Evolutionary conservation across 2,113 vertebrate species (phyloP).

Genomic region (Oostethus manadensis): DNA sequence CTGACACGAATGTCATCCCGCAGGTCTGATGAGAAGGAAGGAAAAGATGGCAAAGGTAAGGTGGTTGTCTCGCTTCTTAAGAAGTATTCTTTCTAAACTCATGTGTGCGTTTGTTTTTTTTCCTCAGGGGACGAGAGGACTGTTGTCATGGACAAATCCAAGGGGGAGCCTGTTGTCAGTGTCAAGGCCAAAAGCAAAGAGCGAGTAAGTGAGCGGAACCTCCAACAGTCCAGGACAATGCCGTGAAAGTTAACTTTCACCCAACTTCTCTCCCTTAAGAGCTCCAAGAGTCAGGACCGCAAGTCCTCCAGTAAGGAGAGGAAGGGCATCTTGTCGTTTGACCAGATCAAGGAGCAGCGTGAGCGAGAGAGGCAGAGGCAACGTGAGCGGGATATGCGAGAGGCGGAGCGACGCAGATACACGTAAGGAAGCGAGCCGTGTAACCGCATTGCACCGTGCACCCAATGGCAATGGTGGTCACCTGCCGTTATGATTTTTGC

Average conservation of each 20-base stretch:
- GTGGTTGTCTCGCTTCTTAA: not conserved
- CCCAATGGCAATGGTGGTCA: not conserved
- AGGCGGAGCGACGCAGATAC: conserved; percentile 84
- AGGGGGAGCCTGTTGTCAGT: conserved; percentile 95
- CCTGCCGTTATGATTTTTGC: not conserved
- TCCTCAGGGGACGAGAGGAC: conserved; percentile 80
- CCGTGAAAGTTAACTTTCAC: not conserved
- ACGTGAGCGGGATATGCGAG: conserved; percentile 87
- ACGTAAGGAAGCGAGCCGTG: conserved; percentile 42
- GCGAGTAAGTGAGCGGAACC: conserved; percentile 51
- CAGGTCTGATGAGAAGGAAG: conserved; percentile 78
- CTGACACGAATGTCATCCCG: not conserved
- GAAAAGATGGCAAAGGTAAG: conserved; percentile 78
- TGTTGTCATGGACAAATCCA: conserved; percentile 95
- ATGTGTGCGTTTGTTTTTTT: not conserved
- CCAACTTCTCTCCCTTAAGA: conserved; percentile 60
- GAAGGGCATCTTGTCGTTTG: conserved; percentile 92
- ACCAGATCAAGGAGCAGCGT: conserved; percentile 96
- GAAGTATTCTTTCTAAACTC: too few relatives aligned
- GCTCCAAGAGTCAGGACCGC: conserved; percentile 86
- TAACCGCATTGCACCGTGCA: not conserved
- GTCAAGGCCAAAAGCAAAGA: conserved; percentile 86
- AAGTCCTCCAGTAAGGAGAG: conserved; percentile 85
- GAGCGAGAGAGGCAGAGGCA: conserved; percentile 90
- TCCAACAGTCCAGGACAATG: not conserved